Conservation (phyloP, 2,797 vertebrate genomes). For the Eleutherodactylus coqui region DNA sequence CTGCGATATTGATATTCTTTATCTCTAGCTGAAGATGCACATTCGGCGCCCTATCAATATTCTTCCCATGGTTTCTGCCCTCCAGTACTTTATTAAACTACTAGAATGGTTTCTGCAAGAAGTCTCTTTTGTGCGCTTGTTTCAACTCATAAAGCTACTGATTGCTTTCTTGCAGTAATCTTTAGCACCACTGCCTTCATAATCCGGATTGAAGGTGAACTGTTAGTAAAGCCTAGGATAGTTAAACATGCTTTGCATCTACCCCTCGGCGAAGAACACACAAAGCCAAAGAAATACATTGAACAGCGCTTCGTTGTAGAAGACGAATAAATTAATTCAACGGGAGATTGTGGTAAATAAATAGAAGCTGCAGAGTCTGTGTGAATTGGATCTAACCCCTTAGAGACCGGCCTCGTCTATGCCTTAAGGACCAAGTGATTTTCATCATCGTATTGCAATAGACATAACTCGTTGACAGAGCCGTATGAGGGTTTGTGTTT, state of each 20-base stretch:
- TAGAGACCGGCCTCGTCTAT: too few species aligned
- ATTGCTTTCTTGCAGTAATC: slow-evolving; percentile 56
- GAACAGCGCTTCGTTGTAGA: not conserved
- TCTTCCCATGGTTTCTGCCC: slow-evolving; percentile 52
- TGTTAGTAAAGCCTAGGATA: slow-evolving; percentile 45
- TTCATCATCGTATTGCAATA: too few species aligned
- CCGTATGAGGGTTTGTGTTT: too few species aligned
- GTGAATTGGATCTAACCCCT: too few species aligned
- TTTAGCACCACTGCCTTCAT: slow-evolving; percentile 43
- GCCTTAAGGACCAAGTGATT: too few species aligned
- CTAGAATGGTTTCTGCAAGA: slow-evolving; percentile 55
- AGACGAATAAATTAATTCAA: slow-evolving; percentile 10
- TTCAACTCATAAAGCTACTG: slow-evolving; percentile 53
- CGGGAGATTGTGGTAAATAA: not conserved
- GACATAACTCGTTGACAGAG: too few species aligned
- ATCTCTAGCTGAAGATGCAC: slow-evolving; percentile 45
- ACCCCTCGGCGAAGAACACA: slow-evolving; percentile 34
- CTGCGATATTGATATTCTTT: slow-evolving; percentile 47
- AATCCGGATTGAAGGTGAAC: slow-evolving; percentile 43
- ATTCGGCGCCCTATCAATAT: slow-evolving; percentile 46
- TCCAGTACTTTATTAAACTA: slow-evolving; percentile 56
- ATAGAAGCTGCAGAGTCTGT: not conserved
- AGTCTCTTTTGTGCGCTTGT: slow-evolving; percentile 50
- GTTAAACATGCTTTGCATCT: slow-evolving; percentile 44
- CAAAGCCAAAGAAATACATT: slow-evolving; percentile 25